Evolutionary conservation across 2,113 vertebrate genomes (phyloP), one percentile per base, ranked within the genome.

Genomic region (Pipa parva): DNA sequence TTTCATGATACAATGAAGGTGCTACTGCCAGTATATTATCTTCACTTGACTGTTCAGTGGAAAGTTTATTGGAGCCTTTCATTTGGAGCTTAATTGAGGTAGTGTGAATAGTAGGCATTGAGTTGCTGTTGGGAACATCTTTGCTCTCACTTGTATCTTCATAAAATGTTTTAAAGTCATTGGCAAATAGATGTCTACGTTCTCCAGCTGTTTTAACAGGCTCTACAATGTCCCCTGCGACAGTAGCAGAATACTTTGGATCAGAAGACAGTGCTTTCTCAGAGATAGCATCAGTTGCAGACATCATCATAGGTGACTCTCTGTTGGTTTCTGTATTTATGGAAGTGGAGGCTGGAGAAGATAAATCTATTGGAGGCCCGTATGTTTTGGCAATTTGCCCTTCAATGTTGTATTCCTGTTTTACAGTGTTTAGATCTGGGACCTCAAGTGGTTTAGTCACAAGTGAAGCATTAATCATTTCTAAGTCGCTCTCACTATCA

Each of bases 151-250:
- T n/a, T 25, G 10, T 28, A 31, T 59, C 56, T 51, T 59, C 50
- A 50, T 60, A 31, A 68, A 28, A 25, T 51, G 39, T 36, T 29
- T 68, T 21, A 21, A 59, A 39, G 12, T 57, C 26, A 28, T 52
- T 52, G 21, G 24, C 56, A 42, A 18, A 28, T 3, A 46, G 28
- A 22, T 13, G 18, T 31, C 57, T 59, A 21, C 10, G 36, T 49
- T 57, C 46, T 20, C 29, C 29, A 10, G 25, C 12, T 4, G 56
- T 51, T 51, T 51, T 46, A 31, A 68, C 27, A 7, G 28, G 49
- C 27, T 60, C 56, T 17, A 37, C 9, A 2, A 57, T 29, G 37
- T 37, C 55, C 24, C 52, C 26, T 5, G 9, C 9, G 31, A 20
- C n/a, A 26, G 52, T 11, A 54, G 28, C 50, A 22, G 13, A 10